Percentiles rank a stretch among this genome's conserved stretches.
Evolutionary conservation across 1,140 invertebrate species (phyloP).

Genomic region (Drosophila seguyi): DNA sequence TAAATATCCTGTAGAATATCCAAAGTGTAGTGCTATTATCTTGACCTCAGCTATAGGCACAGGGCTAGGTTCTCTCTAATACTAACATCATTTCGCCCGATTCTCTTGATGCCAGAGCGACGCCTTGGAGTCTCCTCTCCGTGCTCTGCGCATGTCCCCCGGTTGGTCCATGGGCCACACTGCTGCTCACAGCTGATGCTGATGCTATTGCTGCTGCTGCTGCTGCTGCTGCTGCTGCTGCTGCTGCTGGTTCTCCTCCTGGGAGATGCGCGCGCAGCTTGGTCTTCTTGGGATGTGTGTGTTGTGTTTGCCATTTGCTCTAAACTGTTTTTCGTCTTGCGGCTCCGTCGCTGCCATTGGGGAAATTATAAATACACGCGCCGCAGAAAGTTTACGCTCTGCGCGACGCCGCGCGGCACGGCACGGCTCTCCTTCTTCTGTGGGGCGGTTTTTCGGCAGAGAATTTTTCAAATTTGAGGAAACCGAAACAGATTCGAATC

Average conservation of each 20-base stretch:
- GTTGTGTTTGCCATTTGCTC: slow-evolving; percentile 65
- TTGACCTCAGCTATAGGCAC: slow-evolving; percentile 21
- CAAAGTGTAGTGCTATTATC: slow-evolving; percentile 17
- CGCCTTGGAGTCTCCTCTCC: slow-evolving; percentile 30
- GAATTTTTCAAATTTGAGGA: slow-evolving; percentile 71
- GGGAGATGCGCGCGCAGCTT: slow-evolving; percentile 65
- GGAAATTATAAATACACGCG: slow-evolving; percentile 77
- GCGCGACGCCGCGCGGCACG: neutral
- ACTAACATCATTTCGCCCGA: slow-evolving; percentile 4
- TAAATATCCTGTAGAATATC: neutral
- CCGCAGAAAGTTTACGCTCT: slow-evolving; percentile 58
- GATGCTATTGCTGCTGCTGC: too few species aligned
- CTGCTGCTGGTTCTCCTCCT: slow-evolving; percentile 2
- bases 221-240: neutral
- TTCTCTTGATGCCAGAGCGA: slow-evolving; percentile 1
- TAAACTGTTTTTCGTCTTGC: slow-evolving; percentile 18
- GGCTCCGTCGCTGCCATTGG: slow-evolving; percentile 46
- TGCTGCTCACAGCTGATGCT: slow-evolving; percentile 45
- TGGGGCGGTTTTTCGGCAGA: slow-evolving; percentile 43
- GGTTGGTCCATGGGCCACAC: slow-evolving; percentile 9
- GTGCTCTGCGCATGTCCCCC: slow-evolving; percentile 34
- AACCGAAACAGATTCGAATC: slow-evolving; percentile 83
- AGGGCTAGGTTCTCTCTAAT: slow-evolving; percentile 11
- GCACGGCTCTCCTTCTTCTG: slow-evolving; percentile 17
- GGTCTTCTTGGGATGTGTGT: slow-evolving; percentile 19